These are phyloP conservation scores for Papilio gigon DNA, from an alignment of 2,888 invertebrate species.

Conservation along the genomic window DNA sequence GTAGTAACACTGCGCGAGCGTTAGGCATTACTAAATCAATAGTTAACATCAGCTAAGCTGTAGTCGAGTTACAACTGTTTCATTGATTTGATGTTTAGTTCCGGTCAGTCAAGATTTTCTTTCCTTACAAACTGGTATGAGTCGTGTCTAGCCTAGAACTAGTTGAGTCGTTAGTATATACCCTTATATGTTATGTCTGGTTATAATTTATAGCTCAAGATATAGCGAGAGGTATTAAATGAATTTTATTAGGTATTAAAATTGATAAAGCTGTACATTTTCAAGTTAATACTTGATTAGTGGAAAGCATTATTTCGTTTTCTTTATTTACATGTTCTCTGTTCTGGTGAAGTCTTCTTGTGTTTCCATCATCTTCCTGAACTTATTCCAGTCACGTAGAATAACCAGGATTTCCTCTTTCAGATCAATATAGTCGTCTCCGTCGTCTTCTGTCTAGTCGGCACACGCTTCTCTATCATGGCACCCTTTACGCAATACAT, in stretches of 20 bases:
- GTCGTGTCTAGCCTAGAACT: conserved; percentile 13
- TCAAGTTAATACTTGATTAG: not conserved
- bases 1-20: too few relatives aligned
- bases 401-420: too few relatives aligned
- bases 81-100: conserved; percentile 1
- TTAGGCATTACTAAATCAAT: not conserved
- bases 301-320: too few relatives aligned
- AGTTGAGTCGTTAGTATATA: conserved; percentile 14
- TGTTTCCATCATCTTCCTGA: too few relatives aligned
- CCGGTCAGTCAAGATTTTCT: conserved; percentile 6
- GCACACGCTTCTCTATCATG: too few relatives aligned
- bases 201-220: conserved; percentile 8
- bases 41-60: not conserved
- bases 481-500: too few relatives aligned
- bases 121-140: conserved; percentile 28
- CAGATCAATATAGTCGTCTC: too few relatives aligned
- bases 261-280: not conserved
- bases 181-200: conserved; percentile 1
- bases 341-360: too few relatives aligned
- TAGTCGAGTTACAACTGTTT: not conserved
- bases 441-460: too few relatives aligned
- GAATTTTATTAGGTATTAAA: not conserved
- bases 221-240: conserved; percentile 10
- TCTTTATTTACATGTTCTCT: too few relatives aligned
- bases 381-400: too few relatives aligned